Evolutionary conservation across 2,888 invertebrate genomes (phyloP).

Genomic region (Conomelus anceps): DNA sequence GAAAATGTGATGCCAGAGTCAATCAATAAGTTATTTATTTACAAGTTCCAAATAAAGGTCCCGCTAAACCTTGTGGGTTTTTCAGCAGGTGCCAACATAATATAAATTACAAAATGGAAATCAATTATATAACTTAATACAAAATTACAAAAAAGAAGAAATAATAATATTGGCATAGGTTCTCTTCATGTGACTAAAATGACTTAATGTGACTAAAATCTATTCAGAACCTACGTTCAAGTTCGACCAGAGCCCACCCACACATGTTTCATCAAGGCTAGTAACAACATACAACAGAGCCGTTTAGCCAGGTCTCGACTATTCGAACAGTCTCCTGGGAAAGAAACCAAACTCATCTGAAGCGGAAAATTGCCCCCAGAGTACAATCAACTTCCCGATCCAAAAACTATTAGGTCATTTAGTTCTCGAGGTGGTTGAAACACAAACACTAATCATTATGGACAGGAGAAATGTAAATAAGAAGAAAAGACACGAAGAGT

Average conservation of each 20-base stretch:
- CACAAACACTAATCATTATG: background rate
- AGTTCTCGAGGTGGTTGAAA: background rate
- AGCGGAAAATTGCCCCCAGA: background rate
- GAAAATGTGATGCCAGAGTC: too few species aligned
- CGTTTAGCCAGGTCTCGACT: background rate
- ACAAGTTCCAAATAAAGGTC: too few species aligned
- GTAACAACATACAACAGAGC: background rate
- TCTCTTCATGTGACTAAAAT: too few species aligned
- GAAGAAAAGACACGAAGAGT: background rate
- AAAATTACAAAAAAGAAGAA: too few species aligned
- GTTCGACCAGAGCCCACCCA: background rate
- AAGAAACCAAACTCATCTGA: background rate
- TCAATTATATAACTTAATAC: too few species aligned
- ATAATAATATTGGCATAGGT: too few species aligned
- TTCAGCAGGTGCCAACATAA: too few species aligned
- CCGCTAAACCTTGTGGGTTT: too few species aligned
- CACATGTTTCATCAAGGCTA: background rate
- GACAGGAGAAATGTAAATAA: background rate
- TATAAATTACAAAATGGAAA: too few species aligned
- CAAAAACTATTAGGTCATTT: background rate
- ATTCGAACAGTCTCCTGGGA: background rate
- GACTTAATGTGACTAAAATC: too few species aligned
- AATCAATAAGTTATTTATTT: too few species aligned
- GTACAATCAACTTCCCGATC: background rate
- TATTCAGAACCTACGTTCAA: background rate